Evolutionary conservation across 2,888 invertebrate species (phyloP), one percentile per base, ranked within the genome.

Genomic region (Hypolimnas misippus): DNA sequence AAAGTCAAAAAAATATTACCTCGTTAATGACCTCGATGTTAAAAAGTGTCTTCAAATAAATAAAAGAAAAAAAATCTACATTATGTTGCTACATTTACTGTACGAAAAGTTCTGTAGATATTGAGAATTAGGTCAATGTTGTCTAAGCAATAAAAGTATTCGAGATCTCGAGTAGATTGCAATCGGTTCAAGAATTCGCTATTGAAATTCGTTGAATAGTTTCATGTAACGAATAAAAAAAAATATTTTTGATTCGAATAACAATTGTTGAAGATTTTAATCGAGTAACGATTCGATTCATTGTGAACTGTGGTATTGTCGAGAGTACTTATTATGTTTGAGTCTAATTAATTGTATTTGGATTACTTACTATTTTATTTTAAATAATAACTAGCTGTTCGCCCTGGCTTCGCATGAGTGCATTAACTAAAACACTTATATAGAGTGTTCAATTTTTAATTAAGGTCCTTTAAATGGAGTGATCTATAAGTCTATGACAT

Each of bases 61-160:
- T n/a, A n/a, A 31, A 31, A 31, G 31, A 2, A 8, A 33, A 10
- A 33, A 42, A 42, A 17, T 42, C 42, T 19, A 10, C 17, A 42
- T 8, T 42, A 17, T 42, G 42, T 17, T 16, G 42, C 4, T 17
- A 19, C 33, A 42, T n/a, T n/a, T n/a, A n/a, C n/a, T 10, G 2
- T 42, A 17, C 40, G 8, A 42, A 16, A 8, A 8, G 8, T 42
- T 19, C 42, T 8, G 19, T 7, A 19, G 42, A 17, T 46, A 16
- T 25, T n/a, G 1, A 12, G 21, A 46, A 46, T 12, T 25, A n/a
- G 46, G 46, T 25, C 46, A 46, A 46, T 46, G 14, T 40, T 40
- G 46, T 19, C 46, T 46, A 46, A 46, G 46, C 21, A 46, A 46
- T 46, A 46, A 46, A 46, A 46, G 46, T 46, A 46, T 46, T 12